A percentile compares a stretch with the other conserved stretches of the same genome.
These are phyloP conservation scores for Adelognathus sp. DNA, from an alignment of 2,888 invertebrate species.

Conservation along the genomic window DNA sequence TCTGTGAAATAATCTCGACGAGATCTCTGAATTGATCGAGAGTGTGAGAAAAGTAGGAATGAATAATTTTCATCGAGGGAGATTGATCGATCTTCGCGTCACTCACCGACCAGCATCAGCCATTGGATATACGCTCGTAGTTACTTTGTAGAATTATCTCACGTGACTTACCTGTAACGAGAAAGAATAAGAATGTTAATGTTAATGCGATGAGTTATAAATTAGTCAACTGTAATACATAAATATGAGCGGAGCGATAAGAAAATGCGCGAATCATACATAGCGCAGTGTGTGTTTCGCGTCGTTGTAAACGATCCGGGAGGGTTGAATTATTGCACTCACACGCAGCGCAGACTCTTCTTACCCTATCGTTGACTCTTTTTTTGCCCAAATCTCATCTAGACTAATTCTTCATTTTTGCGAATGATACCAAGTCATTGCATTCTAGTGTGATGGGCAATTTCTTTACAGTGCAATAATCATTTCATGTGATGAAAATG, in stretches of 20 bases:
- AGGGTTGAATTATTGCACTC: too few relatives aligned
- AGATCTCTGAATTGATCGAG: constrained; percentile 28
- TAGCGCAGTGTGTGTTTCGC: constrained; percentile 9
- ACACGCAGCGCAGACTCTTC: too few relatives aligned
- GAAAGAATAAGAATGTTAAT: too few relatives aligned
- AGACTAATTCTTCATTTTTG: too few relatives aligned
- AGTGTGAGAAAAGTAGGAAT: not conserved
- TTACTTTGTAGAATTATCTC: not conserved
- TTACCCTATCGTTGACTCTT: too few relatives aligned
- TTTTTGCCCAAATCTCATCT: too few relatives aligned
- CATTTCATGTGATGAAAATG: too few relatives aligned
- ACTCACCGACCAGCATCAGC: constrained; percentile 45
- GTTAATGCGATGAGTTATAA: too few relatives aligned
- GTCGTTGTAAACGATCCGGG: not conserved
- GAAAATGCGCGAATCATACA: not conserved
- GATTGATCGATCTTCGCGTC: constrained; percentile 49
- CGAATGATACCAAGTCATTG: too few relatives aligned
- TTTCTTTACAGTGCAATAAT: too few relatives aligned
- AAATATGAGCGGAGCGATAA: constrained; percentile 30
- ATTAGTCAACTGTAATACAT: too few relatives aligned
- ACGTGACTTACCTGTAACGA: constrained; percentile 71
- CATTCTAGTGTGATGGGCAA: too few relatives aligned
- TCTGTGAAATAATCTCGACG: constrained; percentile 41
- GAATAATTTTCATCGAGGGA: not conserved
- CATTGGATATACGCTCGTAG: constrained; percentile 10